These are phyloP conservation scores for Sebastolobus altivelis DNA, from an alignment of 2,797 vertebrate genomes.

Conservation along the genomic window DNA sequence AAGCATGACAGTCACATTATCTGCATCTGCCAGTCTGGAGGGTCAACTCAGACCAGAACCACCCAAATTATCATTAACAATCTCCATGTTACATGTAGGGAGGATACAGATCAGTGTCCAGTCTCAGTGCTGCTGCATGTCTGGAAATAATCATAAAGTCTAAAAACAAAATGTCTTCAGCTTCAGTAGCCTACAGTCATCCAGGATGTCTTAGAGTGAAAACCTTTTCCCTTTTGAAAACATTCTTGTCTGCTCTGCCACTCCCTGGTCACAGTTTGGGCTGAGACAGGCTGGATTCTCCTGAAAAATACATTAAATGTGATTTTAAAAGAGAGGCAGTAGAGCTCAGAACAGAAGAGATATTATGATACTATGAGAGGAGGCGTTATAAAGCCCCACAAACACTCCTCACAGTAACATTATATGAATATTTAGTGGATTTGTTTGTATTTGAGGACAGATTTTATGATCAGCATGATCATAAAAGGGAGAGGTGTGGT, in stretches of 20 bases:
- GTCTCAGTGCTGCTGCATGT: neutral
- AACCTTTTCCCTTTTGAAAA: conserved; percentile 24
- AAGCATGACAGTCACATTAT: conserved; percentile 8
- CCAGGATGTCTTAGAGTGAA: conserved; percentile 16
- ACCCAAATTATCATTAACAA: neutral
- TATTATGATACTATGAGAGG: neutral
- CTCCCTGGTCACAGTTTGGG: conserved; percentile 50
- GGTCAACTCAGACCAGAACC: conserved; percentile 14
- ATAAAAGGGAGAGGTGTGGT: conserved; percentile 18
- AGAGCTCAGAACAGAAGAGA: neutral
- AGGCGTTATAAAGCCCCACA: neutral
- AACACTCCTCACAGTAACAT: neutral
- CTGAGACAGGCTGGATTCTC: conserved; percentile 40
- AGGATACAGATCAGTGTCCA: neutral
- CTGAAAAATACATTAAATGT: neutral
- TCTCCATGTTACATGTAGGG: neutral
- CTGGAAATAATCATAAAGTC: conserved; percentile 1
- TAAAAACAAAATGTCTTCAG: conserved; percentile 24
- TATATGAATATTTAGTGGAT: neutral
- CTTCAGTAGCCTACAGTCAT: neutral
- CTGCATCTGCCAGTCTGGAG: conserved; percentile 3
- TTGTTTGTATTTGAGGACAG: neutral
- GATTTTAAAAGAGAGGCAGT: neutral
- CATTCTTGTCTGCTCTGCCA: conserved; percentile 47
- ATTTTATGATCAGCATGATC: neutral